These are phyloP conservation scores for Propithecus coquereli DNA, from an alignment of 2,113 vertebrate species.

Conservation along the genomic window DNA sequence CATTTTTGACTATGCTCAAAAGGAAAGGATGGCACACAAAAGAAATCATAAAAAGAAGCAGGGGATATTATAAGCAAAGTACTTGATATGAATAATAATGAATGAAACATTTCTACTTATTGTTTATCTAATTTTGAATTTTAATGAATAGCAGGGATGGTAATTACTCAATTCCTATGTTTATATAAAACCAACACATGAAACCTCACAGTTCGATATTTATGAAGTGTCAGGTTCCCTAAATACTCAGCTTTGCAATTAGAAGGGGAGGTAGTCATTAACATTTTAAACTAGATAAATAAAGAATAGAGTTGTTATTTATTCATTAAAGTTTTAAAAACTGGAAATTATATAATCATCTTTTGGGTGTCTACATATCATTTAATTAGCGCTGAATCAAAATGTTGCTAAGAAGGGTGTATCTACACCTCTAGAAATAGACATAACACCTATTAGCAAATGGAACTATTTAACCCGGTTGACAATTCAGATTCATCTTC, in stretches of 20 bases:
- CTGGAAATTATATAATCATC: slow-evolving; percentile 54
- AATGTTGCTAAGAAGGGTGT: not conserved
- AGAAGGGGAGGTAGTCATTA: slow-evolving; percentile 82
- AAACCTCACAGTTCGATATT: slow-evolving; percentile 83
- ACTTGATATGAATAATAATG: slow-evolving; percentile 73
- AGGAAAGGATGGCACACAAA: not conserved
- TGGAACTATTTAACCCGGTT: not conserved
- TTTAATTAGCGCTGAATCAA: slow-evolving; percentile 53
- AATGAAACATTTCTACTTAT: slow-evolving; percentile 74
- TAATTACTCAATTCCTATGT: slow-evolving; percentile 86
- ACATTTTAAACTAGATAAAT: slow-evolving; percentile 73
- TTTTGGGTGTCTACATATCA: slow-evolving; percentile 42
- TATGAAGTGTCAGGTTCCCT: slow-evolving; percentile 84
- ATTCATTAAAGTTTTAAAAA: slow-evolving; percentile 69
- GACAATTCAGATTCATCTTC: not conserved
- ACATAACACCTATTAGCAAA: not conserved
- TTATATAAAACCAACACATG: slow-evolving; percentile 82
- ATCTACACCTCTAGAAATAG: not conserved
- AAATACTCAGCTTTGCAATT: slow-evolving; percentile 85
- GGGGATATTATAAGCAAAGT: slow-evolving; percentile 52
- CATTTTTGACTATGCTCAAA: not conserved
- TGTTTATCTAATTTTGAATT: slow-evolving; percentile 84
- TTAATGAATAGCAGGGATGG: slow-evolving; percentile 81
- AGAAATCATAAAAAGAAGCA: slow-evolving; percentile 16
- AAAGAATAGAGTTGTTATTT: slow-evolving; percentile 72